Evolutionary conservation across 2,113 vertebrate species (phyloP).

Genomic region (Trinectes maculatus): DNA sequence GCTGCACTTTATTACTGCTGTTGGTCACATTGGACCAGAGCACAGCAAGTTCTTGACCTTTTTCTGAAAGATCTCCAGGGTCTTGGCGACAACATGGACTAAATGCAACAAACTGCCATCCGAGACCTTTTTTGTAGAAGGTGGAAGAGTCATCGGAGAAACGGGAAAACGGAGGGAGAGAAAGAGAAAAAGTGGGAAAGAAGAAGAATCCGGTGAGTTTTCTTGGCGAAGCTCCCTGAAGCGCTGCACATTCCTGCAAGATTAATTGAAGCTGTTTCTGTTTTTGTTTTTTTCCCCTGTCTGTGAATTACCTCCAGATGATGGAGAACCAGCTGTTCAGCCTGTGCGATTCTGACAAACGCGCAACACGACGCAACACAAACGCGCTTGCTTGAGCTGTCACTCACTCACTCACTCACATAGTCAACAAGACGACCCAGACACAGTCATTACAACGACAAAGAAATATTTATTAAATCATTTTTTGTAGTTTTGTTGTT

Average conservation of each 20-base stretch:
- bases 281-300: slow-evolving; percentile 60
- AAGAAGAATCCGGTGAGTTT: slow-evolving; percentile 41
- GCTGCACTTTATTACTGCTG: background rate
- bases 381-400: slow-evolving; percentile 16
- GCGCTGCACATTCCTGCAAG: slow-evolving; percentile 53
- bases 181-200: slow-evolving; percentile 21
- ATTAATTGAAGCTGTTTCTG: slow-evolving; percentile 63
- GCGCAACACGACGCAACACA: slow-evolving; percentile 52
- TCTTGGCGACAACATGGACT: background rate
- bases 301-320: slow-evolving; percentile 64
- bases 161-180: background rate
- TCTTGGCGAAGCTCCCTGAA: slow-evolving; percentile 47
- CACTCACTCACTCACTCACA: slow-evolving; percentile 15
- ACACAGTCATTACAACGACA: slow-evolving; percentile 74
- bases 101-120: background rate
- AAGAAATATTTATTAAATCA: slow-evolving; percentile 82
- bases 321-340: slow-evolving; percentile 61
- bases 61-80: background rate
- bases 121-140: background rate
- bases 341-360: slow-evolving; percentile 38
- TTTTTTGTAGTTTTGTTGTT: slow-evolving; percentile 82
- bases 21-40: background rate
- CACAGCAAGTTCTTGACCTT: slow-evolving; percentile 10
- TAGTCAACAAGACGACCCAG: slow-evolving; percentile 35
- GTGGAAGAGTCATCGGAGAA: background rate